Percentiles rank a stretch among this genome's conserved stretches.
Conservation (phyloP, 35 echinoderm and acorn worm species). For the Heliocidaris tuberculata region DNA sequence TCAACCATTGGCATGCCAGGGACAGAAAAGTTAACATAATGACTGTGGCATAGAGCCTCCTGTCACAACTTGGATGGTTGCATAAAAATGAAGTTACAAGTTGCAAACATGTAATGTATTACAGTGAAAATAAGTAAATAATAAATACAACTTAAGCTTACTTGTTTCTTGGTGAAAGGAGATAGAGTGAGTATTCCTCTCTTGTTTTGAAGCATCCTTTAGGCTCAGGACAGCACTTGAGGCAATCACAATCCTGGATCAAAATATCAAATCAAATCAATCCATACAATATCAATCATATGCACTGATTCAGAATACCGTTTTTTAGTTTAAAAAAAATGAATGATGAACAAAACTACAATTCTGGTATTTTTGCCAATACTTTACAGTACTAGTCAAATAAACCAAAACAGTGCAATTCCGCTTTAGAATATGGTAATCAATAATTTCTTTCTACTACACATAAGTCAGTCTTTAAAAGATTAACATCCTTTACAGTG, state of each 20-base stretch:
- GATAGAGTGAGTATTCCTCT: slow-evolving; percentile 84
- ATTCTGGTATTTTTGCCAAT: not conserved
- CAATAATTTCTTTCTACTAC: not conserved
- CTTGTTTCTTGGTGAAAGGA: slow-evolving; percentile 90
- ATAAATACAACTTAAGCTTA: slow-evolving; percentile 32
- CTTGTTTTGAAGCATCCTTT: slow-evolving; percentile 95
- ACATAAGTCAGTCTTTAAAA: not conserved
- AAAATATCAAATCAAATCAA: not conserved
- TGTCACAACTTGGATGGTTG: no score
- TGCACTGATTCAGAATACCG: not conserved
- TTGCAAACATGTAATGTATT: no score
- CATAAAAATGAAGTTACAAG: no score
- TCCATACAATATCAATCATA: not conserved
- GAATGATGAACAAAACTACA: not conserved
- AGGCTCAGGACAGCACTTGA: slow-evolving; percentile 90
- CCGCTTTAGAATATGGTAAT: not conserved
- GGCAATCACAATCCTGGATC: slow-evolving; percentile 77
- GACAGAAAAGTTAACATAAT: no score
- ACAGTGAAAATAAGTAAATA: no score
- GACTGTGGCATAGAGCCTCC: no score
- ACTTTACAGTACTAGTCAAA: not conserved
- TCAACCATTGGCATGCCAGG: no score
- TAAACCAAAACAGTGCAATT: not conserved
- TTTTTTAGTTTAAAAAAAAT: not conserved
- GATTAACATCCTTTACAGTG: not conserved